Percentiles rank a stretch among this genome's conserved stretches.
Conservation (phyloP, 1,140 invertebrate species). For the Laupala kohalensis region DNA sequence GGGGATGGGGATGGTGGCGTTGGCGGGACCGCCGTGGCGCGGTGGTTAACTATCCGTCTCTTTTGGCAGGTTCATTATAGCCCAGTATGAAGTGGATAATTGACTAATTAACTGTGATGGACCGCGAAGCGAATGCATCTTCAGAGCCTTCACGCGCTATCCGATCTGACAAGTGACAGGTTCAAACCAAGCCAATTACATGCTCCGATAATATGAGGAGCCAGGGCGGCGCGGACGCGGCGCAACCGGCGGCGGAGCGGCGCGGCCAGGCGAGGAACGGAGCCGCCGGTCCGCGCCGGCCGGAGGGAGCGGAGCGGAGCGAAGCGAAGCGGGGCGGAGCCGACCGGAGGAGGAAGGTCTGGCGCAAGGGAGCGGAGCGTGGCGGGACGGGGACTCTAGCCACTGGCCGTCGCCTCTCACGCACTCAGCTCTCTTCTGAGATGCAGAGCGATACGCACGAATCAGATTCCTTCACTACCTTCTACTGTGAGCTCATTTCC, state of each 20-base stretch:
- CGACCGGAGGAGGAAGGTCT: too few relatives aligned
- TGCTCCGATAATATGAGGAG: constrained; percentile 11
- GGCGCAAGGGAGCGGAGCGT: background rate
- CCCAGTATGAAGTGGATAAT: constrained; percentile 12
- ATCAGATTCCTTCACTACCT: too few relatives aligned
- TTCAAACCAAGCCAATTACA: constrained; percentile 10
- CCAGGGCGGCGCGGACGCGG: background rate
- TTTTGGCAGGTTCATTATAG: constrained; percentile 15
- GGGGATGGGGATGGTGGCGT: too few relatives aligned
- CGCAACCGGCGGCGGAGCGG: too few relatives aligned
- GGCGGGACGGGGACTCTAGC: background rate
- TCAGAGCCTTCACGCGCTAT: constrained; percentile 6
- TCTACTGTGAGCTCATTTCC: too few relatives aligned
- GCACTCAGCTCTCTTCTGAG: too few relatives aligned
- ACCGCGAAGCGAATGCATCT: constrained; percentile 3
- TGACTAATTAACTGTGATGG: constrained; percentile 14
- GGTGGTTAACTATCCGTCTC: constrained; percentile 14
- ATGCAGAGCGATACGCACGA: too few relatives aligned
- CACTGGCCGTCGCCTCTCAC: too few relatives aligned
- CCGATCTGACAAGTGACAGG: constrained; percentile 6
- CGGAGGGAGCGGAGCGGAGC: too few relatives aligned
- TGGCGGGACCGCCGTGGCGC: background rate
- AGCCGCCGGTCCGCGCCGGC: too few relatives aligned
- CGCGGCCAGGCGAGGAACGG: background rate
- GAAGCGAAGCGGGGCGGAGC: background rate